Evolutionary conservation across 2,797 vertebrate species (phyloP).

Genomic region (Myioborus miniatus): DNA sequence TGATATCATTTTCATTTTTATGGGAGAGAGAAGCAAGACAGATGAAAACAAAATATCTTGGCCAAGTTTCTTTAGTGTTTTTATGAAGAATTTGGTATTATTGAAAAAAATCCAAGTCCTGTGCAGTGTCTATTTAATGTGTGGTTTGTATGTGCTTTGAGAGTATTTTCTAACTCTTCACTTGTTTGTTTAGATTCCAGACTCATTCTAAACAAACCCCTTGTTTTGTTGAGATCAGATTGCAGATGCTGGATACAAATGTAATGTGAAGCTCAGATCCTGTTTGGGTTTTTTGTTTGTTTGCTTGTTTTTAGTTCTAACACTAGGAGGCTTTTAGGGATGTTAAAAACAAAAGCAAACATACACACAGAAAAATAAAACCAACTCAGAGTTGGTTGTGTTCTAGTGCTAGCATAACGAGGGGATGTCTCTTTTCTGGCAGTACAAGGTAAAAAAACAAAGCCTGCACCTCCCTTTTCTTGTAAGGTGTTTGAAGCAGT

Average conservation of each 20-base stretch:
- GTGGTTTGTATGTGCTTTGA: not conserved
- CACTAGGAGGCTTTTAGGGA: not conserved
- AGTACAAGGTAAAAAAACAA: not conserved
- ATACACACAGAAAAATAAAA: not conserved
- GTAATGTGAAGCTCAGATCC: not conserved
- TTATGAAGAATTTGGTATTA: not conserved
- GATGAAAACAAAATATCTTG: not conserved
- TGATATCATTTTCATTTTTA: not conserved
- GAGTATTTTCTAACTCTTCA: not conserved
- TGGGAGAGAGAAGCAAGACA: not conserved
- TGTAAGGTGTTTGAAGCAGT: not conserved
- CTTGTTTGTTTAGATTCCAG: slow-evolving; percentile 15
- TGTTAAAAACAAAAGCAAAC: not conserved
- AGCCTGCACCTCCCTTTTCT: not conserved
- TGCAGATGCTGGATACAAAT: not conserved
- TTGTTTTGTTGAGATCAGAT: not conserved
- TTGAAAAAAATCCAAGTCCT: not conserved
- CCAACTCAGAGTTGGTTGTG: not conserved
- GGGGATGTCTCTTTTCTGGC: not conserved
- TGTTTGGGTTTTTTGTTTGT: slow-evolving; percentile 8
- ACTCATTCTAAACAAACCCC: not conserved
- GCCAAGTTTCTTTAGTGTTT: not conserved
- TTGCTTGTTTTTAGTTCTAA: slow-evolving; percentile 22
- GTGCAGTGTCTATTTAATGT: not conserved
- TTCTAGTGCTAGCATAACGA: not conserved